These are phyloP conservation scores for Sus cebifrons DNA, from an alignment of 2,797 vertebrate species.

Conservation along the genomic window DNA sequence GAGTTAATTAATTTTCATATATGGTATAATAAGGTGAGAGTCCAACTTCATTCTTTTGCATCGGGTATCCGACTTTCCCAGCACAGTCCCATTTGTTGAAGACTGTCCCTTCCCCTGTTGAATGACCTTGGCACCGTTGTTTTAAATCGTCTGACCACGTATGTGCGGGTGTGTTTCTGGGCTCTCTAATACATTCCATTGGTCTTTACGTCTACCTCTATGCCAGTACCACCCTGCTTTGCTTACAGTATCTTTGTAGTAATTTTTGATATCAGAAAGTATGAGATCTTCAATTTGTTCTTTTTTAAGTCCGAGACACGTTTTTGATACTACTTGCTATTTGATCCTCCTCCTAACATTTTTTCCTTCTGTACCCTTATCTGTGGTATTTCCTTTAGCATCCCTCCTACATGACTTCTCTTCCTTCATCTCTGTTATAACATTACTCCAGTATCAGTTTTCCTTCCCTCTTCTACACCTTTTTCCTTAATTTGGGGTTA, in stretches of 20 bases:
- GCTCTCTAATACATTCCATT: background rate
- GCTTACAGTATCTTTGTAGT: background rate
- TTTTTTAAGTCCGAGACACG: background rate
- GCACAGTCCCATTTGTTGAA: background rate
- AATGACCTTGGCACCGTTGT: background rate
- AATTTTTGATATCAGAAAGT: conserved; percentile 11
- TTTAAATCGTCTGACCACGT: background rate
- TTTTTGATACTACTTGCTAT: background rate
- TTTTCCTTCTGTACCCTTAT: background rate
- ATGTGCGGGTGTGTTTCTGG: background rate
- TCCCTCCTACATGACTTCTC: background rate
- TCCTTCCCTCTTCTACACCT: background rate
- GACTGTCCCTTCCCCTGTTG: background rate
- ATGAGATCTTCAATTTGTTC: background rate
- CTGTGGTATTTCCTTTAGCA: background rate
- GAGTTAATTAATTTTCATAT: conserved; percentile 48
- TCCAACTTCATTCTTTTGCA: background rate
- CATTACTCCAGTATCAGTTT: background rate
- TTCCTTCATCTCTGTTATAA: background rate
- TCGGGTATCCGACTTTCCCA: conserved; percentile 11
- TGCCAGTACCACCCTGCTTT: conserved; percentile 14
- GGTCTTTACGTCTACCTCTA: background rate
- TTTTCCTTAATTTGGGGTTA: background rate
- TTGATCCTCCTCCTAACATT: background rate
- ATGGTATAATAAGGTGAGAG: background rate